Base-by-base conservation (phyloP, 2,888 invertebrate genomes). In the Patella ulyssiponensis region DNA sequence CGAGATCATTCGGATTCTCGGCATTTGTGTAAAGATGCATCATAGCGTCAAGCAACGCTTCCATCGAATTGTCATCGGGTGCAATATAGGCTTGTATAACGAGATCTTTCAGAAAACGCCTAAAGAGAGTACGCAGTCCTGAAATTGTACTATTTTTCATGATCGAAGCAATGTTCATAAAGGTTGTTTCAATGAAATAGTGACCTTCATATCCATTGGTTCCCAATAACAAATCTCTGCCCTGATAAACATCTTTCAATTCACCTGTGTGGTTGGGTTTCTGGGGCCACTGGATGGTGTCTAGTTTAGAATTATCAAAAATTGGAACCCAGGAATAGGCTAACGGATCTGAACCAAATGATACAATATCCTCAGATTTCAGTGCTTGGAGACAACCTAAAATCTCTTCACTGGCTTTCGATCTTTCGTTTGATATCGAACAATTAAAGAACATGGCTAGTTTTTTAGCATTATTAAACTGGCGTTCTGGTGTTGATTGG, bases 151-250 rank as follows among this genome's bases (percentile, higher is more conserved):
- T 64, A 20, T 12, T 15, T 23, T 64, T 23, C 23, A 64, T 64
- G 14, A 20, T 23, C 44, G 9, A 9, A 44, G 5, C 44, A 44
- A 44, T 44, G 9, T 44, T 9, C 44, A 0, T 44, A 44, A 44
- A 14, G 23, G 20, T 9, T 14, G 20, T 23, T 5, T 23, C 64
- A 12, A 64, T 20, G 23, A 7, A 11, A 64, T 14, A 23, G 17
- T 64, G 64, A 11, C 64, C 64, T 64, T 64, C 64, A 64, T 23
- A 64, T 11, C 64, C 64, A 64, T 64, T 64, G 2, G 64, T 64
- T 64, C 64, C 64, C 64, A 64, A 23, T 64, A 64, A 64, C 20
- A 64, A 23, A 64, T 64, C 64, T 20, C 20, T 23, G 44, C 44
- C 44, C 44, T 44, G 44, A 44, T 44, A 44, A 7, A 44, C 44